Percentiles rank a stretch among this genome's conserved stretches.
phyloP scores from a whole-genome alignment of 2,113 vertebrate species.

The Caloenas nicobarica region DNA sequence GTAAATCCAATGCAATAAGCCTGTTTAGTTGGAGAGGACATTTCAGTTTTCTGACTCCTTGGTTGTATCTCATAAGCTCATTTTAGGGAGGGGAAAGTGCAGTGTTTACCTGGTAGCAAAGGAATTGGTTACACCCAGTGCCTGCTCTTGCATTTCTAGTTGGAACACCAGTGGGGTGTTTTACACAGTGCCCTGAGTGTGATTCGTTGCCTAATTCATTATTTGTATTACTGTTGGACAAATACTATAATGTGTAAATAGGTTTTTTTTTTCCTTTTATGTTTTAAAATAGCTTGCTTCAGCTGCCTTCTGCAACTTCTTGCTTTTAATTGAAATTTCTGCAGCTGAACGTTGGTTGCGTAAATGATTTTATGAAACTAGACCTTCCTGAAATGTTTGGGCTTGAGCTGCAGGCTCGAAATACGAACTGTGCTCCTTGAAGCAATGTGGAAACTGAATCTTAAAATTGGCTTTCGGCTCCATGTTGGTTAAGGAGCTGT shows the following conservation, averaged over 20 bases:
- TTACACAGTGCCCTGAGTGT: neutral
- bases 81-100: neutral
- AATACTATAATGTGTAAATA: neutral
- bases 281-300: neutral
- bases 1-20: neutral
- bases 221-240: neutral
- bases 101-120: neutral
- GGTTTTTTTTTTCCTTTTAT: neutral
- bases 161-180: neutral
- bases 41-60: neutral
- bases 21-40: neutral
- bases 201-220: neutral
- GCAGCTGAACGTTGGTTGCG: neutral
- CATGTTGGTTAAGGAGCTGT: rapidly evolving
- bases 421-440: neutral
- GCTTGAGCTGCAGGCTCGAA: neutral
- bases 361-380: neutral
- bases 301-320: neutral
- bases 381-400: neutral
- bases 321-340: neutral
- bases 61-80: neutral
- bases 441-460: neutral
- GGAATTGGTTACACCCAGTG: neutral
- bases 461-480: neutral
- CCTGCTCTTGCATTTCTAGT: neutral